Evolutionary conservation across 2,888 invertebrate genomes (phyloP).

Genomic region (Eupelmus urozonus): DNA sequence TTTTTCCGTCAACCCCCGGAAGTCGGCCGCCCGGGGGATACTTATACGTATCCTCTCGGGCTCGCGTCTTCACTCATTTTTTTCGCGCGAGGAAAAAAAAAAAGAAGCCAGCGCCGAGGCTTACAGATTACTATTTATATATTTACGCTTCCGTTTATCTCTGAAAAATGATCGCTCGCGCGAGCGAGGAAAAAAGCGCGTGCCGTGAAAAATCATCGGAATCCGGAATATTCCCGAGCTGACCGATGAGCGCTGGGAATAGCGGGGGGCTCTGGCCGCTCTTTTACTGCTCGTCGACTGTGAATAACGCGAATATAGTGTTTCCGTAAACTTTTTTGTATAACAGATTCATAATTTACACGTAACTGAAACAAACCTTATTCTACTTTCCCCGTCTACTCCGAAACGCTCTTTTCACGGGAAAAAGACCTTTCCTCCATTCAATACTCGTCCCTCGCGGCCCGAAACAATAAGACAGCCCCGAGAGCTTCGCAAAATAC

Average conservation of each 20-base stretch:
- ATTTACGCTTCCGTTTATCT: conserved; percentile 24
- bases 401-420: too few species aligned
- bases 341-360: too few species aligned
- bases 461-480: too few species aligned
- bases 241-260: too few species aligned
- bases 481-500: not conserved
- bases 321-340: too few species aligned
- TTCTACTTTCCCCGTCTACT: too few species aligned
- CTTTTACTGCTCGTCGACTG: too few species aligned
- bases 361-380: too few species aligned
- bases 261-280: too few species aligned
- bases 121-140: conserved; percentile 20
- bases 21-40: conserved; percentile 21
- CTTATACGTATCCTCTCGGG: conserved; percentile 4
- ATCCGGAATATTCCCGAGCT: not conserved
- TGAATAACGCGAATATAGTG: too few species aligned
- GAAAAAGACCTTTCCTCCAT: too few species aligned
- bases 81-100: conserved; percentile 25
- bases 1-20: conserved; percentile 56
- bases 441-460: too few species aligned
- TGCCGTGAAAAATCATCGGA: conserved; percentile 7
- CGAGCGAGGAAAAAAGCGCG: not conserved
- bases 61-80: conserved; percentile 20
- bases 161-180: conserved; percentile 11
- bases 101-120: not conserved